Conservation (phyloP, 2,113 vertebrate genomes). For the Takifugu flavidus region DNA sequence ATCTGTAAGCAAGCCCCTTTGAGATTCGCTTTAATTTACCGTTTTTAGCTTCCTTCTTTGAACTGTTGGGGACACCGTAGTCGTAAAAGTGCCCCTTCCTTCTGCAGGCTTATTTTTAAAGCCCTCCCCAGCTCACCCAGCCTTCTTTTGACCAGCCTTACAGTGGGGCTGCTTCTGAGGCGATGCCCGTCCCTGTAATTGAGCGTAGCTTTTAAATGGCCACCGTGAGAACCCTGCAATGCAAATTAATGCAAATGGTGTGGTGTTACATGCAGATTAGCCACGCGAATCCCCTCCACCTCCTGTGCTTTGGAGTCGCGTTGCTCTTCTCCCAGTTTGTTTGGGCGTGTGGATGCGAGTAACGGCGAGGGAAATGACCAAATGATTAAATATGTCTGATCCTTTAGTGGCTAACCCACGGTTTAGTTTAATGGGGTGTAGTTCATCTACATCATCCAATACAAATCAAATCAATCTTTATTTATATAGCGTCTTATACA, state of each 20-base stretch:
- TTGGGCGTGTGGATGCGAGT: not conserved
- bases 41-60: not conserved
- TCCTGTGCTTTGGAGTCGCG: constrained; percentile 29
- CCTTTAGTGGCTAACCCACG: too few relatives aligned
- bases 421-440: too few relatives aligned
- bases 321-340: constrained; percentile 10
- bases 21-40: not conserved
- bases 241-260: constrained; percentile 56
- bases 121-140: constrained; percentile 29
- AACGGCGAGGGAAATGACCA: too few relatives aligned
- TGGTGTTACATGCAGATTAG: constrained; percentile 56
- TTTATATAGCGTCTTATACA: too few relatives aligned
- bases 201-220: constrained; percentile 22
- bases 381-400: too few relatives aligned
- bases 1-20: too few relatives aligned
- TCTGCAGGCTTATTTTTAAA: too few relatives aligned
- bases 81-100: too few relatives aligned
- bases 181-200: constrained; percentile 28
- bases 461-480: too few relatives aligned
- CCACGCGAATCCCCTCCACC: constrained; percentile 34
- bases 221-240: constrained; percentile 42
- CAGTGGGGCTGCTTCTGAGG: constrained; percentile 3
- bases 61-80: not conserved
- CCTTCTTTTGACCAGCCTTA: not conserved
- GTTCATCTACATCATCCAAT: too few relatives aligned